phyloP scores from a whole-genome alignment of 2,888 invertebrate species.

The Lithophane leautieri region DNA sequence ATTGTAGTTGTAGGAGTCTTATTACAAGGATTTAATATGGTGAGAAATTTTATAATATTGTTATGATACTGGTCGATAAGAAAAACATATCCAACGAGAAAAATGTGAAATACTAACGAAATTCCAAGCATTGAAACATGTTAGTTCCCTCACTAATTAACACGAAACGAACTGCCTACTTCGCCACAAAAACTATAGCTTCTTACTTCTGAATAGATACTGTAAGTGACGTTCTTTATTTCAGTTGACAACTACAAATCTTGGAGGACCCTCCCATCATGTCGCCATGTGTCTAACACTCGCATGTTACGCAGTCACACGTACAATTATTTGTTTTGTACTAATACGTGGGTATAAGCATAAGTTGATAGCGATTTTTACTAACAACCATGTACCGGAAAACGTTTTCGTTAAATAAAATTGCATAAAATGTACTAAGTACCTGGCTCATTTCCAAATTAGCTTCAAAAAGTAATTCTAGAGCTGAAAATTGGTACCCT shows the following conservation, averaged over 20 bases:
- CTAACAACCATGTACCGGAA: not conserved
- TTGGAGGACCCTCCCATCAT: conserved; percentile 84
- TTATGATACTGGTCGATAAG: not conserved
- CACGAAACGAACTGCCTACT: conserved; percentile 52
- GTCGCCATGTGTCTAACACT: conserved; percentile 85
- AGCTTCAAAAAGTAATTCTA: not conserved
- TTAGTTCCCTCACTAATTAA: conserved; percentile 22
- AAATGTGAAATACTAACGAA: not conserved
- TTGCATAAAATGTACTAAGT: not conserved
- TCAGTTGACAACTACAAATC: conserved; percentile 88
- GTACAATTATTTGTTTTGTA: conserved; percentile 77
- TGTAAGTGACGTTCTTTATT: conserved; percentile 81
- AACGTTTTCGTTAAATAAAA: no score
- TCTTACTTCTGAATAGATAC: conserved; percentile 69
- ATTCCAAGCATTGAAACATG: not conserved
- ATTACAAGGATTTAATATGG: not conserved
- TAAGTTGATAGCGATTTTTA: conserved; percentile 62
- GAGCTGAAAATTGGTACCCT: not conserved
- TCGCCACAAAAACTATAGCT: conserved; percentile 62
- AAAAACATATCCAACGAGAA: conserved; percentile 1
- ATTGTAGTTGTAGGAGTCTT: not conserved
- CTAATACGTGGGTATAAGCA: conserved; percentile 50
- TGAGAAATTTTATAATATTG: not conserved
- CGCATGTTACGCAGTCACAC: conserved; percentile 82
- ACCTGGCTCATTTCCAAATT: not conserved